Percentiles rank a stretch among this genome's conserved stretches.
phyloP scores from a whole-genome alignment of 1,140 invertebrate species.

The Leguminivora glycinivorella region DNA sequence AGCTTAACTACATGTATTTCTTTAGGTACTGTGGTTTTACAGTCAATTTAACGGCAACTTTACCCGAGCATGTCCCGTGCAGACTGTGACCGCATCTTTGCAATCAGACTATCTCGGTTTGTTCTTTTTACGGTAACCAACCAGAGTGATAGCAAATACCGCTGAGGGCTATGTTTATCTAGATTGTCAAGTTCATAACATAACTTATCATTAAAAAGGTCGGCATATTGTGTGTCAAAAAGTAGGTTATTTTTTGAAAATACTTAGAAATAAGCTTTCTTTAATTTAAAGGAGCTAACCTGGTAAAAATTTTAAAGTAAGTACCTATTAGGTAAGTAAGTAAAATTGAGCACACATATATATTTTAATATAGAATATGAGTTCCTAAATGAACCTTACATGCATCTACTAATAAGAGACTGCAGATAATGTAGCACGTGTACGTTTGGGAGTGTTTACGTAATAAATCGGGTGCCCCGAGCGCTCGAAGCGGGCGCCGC shows the following conservation, averaged over 20 bases:
- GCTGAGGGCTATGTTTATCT: not conserved
- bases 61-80: not conserved
- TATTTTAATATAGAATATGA: not conserved
- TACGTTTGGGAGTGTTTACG: constrained; percentile 34
- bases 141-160: not conserved
- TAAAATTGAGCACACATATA: not conserved
- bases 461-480: constrained; percentile 25
- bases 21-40: not conserved
- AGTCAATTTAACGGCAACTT: constrained; percentile 6
- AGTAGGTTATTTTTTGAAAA: not conserved
- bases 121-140: not conserved
- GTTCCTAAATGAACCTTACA: not conserved
- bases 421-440: constrained; percentile 27
- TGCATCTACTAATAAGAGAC: constrained; percentile 33
- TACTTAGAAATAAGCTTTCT: too few relatives aligned
- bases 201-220: not conserved
- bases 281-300: too few relatives aligned
- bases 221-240: not conserved
- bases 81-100: constrained; percentile 1
- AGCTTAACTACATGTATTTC: not conserved
- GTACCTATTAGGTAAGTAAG: too few relatives aligned
- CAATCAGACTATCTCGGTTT: not conserved
- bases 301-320: too few relatives aligned
- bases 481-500: constrained; percentile 41
- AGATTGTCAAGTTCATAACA: too few relatives aligned